Conservation (phyloP, 2,888 invertebrate species). For the Acrocyrtus sp. region DNA sequence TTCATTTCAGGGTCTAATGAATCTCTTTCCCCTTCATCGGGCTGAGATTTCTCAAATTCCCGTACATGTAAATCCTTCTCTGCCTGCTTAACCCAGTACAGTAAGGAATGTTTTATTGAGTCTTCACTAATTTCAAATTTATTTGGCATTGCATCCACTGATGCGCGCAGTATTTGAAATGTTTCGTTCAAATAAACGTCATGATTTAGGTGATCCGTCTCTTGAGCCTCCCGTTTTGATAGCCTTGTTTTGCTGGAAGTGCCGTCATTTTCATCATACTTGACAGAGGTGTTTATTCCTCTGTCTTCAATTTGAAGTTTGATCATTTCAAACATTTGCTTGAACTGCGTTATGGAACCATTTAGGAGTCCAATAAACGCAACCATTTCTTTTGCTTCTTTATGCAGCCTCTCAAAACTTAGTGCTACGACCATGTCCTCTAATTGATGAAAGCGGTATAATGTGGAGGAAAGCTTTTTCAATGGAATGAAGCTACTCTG, state of each 20-base stretch:
- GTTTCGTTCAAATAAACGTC: conserved; percentile 18
- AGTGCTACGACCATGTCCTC: conserved; percentile 25
- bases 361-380: conserved; percentile 3
- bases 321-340: conserved; percentile 18
- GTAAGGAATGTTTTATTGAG: not conserved
- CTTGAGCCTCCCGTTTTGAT: no score
- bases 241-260: no score
- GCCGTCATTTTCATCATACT: no score
- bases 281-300: no score
- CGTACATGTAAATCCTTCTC: conserved; percentile 7
- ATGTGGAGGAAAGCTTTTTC: not conserved
- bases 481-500: not conserved
- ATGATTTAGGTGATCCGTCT: not conserved
- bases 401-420: conserved; percentile 7
- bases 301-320: conserved; percentile 28
- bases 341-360: conserved; percentile 14
- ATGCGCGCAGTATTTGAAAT: conserved; percentile 5
- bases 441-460: conserved; percentile 9
- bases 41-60: not conserved
- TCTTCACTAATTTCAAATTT: conserved; percentile 8
- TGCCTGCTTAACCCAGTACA: conserved; percentile 10
- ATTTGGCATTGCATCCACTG: conserved; percentile 25
- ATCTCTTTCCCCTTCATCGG: not conserved
- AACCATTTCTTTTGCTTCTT: conserved; percentile 7
- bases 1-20: no score